Base-by-base conservation (phyloP, 1,140 invertebrate genomes). In the Adelges cooleyi region DNA sequence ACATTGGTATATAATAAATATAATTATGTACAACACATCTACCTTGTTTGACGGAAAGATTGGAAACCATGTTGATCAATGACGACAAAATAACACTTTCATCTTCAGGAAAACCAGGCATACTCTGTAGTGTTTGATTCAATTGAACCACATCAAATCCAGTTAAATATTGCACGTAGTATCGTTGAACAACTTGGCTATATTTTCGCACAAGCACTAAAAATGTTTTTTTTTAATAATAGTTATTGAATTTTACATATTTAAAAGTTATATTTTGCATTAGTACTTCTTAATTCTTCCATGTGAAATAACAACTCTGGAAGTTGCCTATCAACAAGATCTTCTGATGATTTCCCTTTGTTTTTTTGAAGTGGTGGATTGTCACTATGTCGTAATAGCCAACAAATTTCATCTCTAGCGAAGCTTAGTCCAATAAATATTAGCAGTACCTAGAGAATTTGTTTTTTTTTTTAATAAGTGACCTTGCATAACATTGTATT, bases 231-330 rank as follows among this genome's bases (percentile, higher is more conserved):
- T n/a, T n/a, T n/a, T n/a, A n/a, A n/a, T n/a, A 66, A 65, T 66
- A 56, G 49, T 56, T 17, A 67, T n/a, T 44, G 42, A 67, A 49
- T 9, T 67, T 18, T 33, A 40, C 9, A 66, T 22, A 27, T 25
- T 59, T 53, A 36, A 33, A 5, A 33, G 8, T n/a, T 8, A 29
- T 17, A 59, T 50, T 23, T 50, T 50, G 1, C 27, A 15, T 13
- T 46, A 27, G 22, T 29, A 75, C 74, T 80, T 74, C 94, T 81
- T 23, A 99, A 76, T 77, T 99, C 96, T 76, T 98, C 94, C 83
- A 98, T 97, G 70, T 98, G 93, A 75, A 98, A 99, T 1, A 99
- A 77, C 23, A 99, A 77, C 78, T 99, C 97, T 8, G 97, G 95
- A 25, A 99, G 78, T 74, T 98, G 95, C 52, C 95, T 79, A 74